A percentile compares a stretch with the other conserved stretches of the same genome.
These are phyloP conservation scores for Drosophila albomicans DNA, from an alignment of 1,140 invertebrate genomes.

Conservation along the genomic window DNA sequence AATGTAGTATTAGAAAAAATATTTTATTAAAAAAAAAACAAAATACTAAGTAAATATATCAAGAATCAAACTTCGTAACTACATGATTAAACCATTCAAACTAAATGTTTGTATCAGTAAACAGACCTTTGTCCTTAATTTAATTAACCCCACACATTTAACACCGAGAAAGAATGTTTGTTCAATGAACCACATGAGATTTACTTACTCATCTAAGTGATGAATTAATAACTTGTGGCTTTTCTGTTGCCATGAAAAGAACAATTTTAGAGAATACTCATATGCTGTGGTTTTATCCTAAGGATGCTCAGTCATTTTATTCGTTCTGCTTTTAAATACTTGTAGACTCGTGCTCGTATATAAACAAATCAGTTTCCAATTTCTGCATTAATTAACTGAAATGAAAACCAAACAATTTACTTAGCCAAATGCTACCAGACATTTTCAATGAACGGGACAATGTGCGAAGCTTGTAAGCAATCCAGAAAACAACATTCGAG, in stretches of 20 bases:
- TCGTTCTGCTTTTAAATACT: neutral
- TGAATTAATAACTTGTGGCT: conserved; percentile 18
- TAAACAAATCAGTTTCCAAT: conserved; percentile 55
- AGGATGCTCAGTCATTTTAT: neutral
- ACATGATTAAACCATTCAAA: too few relatives aligned
- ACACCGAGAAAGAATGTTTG: neutral
- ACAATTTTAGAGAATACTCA: neutral
- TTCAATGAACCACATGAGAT: neutral
- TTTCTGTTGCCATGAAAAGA: neutral
- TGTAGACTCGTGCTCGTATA: neutral
- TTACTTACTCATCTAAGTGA: neutral
- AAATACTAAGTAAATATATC: too few relatives aligned
- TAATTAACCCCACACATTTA: too few relatives aligned
- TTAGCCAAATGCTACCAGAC: neutral
- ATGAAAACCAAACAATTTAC: conserved; percentile 29
- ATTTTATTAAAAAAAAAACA: too few relatives aligned
- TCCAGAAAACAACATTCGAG: conserved; percentile 27
- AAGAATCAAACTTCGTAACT: too few relatives aligned
- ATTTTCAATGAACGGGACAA: conserved; percentile 15
- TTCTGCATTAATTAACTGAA: conserved; percentile 65
- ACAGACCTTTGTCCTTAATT: too few relatives aligned
- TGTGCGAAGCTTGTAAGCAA: conserved; percentile 42
- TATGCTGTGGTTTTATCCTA: conserved; percentile 15
- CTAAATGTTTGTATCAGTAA: too few relatives aligned
- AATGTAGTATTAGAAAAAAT: too few relatives aligned